Percentiles rank a stretch among this genome's conserved stretches.
Conservation (phyloP, 2,888 invertebrate genomes). For the Tethea ocularis region DNA sequence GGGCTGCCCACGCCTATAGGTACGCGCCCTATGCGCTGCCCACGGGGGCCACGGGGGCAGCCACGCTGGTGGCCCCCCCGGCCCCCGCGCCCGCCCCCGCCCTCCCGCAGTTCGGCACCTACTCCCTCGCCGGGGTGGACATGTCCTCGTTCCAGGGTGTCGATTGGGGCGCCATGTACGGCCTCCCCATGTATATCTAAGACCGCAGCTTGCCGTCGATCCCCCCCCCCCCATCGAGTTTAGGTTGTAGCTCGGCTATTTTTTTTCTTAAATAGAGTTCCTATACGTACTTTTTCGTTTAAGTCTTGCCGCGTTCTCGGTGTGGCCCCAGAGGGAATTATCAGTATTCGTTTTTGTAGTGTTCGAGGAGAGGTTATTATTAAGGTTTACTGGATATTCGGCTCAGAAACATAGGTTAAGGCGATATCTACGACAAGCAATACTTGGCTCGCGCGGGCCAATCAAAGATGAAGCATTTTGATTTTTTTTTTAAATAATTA, state of each 20-base stretch:
- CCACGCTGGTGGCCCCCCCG: constrained; percentile 74
- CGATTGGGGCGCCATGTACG: constrained; percentile 96
- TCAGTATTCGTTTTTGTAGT: constrained; percentile 54
- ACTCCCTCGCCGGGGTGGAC: constrained; percentile 94
- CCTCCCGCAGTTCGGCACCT: constrained; percentile 87
- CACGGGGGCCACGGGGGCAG: constrained; percentile 46
- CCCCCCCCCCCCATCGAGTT: constrained; percentile 36
- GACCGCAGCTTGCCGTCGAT: constrained; percentile 24
- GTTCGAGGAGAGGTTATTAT: neutral
- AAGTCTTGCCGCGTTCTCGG: constrained; percentile 61
- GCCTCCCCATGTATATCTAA: constrained; percentile 96
- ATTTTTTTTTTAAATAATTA: constrained; percentile 49
- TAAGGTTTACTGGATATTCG: constrained; percentile 23
- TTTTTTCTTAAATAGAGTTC: constrained; percentile 39
- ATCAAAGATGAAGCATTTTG: constrained; percentile 78
- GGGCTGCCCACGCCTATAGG: constrained; percentile 76
- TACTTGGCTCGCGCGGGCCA: constrained; percentile 54
- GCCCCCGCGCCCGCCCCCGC: constrained; percentile 78
- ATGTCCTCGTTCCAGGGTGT: constrained; percentile 97
- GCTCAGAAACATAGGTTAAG: constrained; percentile 61
- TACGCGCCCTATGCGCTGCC: constrained; percentile 83
- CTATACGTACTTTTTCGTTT: constrained; percentile 21
- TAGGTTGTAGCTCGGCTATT: constrained; percentile 43
- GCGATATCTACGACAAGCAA: constrained; percentile 55
- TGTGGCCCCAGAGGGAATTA: constrained; percentile 45